Evolutionary conservation across 2,888 invertebrate genomes (phyloP).

Genomic region (Polyploca ridens): DNA sequence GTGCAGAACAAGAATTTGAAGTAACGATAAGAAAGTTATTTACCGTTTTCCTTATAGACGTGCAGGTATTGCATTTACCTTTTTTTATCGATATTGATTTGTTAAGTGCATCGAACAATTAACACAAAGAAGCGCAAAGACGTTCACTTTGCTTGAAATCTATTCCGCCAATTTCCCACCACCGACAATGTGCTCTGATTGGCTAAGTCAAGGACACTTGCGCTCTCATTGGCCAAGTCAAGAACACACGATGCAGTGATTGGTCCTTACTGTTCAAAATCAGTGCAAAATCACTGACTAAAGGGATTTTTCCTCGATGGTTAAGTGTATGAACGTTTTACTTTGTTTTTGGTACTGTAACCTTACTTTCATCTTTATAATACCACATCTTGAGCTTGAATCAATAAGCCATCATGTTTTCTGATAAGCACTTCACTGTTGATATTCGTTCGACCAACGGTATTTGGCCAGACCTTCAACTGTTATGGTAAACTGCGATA

Average conservation of each 20-base stretch:
- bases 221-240: too few species aligned
- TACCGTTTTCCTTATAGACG: slow-evolving; percentile 8
- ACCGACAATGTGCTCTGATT: too few species aligned
- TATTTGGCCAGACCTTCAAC: slow-evolving; percentile 40
- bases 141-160: too few species aligned
- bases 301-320: too few species aligned
- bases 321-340: not conserved
- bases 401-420: not conserved
- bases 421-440: not conserved
- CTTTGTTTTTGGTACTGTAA: not conserved
- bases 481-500: slow-evolving; percentile 24
- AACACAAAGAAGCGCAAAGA: too few species aligned
- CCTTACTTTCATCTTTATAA: too few species aligned
- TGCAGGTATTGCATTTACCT: not conserved
- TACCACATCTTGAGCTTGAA: too few species aligned
- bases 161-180: too few species aligned
- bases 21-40: slow-evolving; percentile 14
- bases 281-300: too few species aligned
- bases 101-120: not conserved
- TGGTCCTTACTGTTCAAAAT: too few species aligned
- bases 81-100: not conserved
- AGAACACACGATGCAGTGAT: too few species aligned
- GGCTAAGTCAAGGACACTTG: too few species aligned
- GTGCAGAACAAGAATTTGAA: slow-evolving; percentile 15
- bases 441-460: slow-evolving; percentile 15